Evolutionary conservation across 2,888 invertebrate species (phyloP).

Genomic region (Sisyra terminalis): DNA sequence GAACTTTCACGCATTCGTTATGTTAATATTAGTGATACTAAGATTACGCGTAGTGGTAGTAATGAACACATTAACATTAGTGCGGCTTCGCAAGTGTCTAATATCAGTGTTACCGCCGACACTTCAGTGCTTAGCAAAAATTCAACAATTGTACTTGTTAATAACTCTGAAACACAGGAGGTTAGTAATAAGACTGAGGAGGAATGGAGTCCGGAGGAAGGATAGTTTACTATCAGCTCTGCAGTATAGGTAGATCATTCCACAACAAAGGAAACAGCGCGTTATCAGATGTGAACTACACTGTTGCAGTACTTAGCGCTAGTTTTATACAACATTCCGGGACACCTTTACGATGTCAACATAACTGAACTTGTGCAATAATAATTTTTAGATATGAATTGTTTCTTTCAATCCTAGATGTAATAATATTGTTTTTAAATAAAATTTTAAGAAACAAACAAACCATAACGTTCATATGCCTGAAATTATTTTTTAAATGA

Average conservation of each 20-base stretch:
- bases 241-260: too few relatives aligned
- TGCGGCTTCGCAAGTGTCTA: slow-evolving; percentile 10
- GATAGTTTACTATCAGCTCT: neutral
- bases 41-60: slow-evolving; percentile 4
- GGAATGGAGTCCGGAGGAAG: slow-evolving; percentile 7
- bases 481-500: neutral
- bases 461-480: too few relatives aligned
- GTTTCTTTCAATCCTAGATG: too few relatives aligned
- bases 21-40: slow-evolving; percentile 11
- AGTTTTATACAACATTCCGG: too few relatives aligned
- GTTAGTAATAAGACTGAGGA: slow-evolving; percentile 18
- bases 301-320: too few relatives aligned
- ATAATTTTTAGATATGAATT: too few relatives aligned
- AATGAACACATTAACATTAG: slow-evolving; percentile 3
- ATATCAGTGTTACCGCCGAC: slow-evolving; percentile 13
- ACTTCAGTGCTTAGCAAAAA: slow-evolving; percentile 5
- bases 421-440: too few relatives aligned
- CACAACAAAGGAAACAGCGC: too few relatives aligned
- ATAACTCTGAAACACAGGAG: slow-evolving; percentile 17
- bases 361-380: too few relatives aligned
- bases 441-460: too few relatives aligned
- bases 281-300: too few relatives aligned
- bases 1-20: slow-evolving; percentile 10
- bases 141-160: slow-evolving; percentile 10
- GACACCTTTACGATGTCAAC: too few relatives aligned